These are phyloP conservation scores for Gavia stellata DNA, from an alignment of 2,113 vertebrate genomes.

Conservation along the genomic window DNA sequence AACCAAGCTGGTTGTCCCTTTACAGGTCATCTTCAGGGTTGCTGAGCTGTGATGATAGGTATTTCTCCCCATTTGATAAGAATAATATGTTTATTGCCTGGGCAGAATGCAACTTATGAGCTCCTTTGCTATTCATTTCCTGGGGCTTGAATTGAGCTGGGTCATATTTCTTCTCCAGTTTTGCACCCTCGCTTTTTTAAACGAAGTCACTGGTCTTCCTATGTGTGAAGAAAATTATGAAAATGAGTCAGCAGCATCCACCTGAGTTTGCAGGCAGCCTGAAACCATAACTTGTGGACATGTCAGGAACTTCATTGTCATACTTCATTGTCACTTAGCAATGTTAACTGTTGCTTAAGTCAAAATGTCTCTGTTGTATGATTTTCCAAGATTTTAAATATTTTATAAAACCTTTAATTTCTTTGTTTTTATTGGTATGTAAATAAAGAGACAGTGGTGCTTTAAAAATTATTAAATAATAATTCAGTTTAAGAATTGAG, in stretches of 20 bases:
- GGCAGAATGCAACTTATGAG: not conserved
- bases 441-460: not conserved
- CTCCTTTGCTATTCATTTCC: not conserved
- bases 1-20: not conserved
- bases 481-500: not conserved
- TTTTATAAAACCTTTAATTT: constrained; percentile 11
- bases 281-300: not conserved
- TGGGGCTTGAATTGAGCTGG: not conserved
- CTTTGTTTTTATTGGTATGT: not conserved
- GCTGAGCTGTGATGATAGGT: not conserved
- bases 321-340: not conserved
- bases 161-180: not conserved
- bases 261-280: not conserved
- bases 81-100: not conserved
- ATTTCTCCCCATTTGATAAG: not conserved
- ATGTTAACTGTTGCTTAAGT: not conserved
- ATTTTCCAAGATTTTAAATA: not conserved
- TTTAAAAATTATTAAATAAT: not conserved
- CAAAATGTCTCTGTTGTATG: not conserved
- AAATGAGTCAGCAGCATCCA: not conserved
- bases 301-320: not conserved
- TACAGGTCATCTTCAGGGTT: not conserved
- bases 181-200: not conserved
- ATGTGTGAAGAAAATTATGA: not conserved
- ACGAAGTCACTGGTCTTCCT: not conserved